Percentiles rank a stretch among this genome's conserved stretches.
Conservation (phyloP, 1,140 invertebrate species). For the Gonatopus flavifemur region DNA sequence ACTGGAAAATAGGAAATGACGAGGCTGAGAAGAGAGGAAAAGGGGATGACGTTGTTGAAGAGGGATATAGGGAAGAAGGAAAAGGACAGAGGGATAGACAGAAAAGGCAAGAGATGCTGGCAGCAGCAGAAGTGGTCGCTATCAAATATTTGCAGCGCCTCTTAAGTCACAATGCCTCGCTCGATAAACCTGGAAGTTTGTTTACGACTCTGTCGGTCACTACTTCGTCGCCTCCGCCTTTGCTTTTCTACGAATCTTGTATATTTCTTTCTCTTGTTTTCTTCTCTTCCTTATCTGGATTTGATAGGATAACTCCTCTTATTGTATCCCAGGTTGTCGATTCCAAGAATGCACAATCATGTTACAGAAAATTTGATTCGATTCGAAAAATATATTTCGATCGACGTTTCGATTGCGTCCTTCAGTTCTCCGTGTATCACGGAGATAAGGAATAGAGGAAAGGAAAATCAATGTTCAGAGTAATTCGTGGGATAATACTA, state of each 20-base stretch:
- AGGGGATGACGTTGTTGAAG: neutral
- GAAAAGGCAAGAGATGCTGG: constrained; percentile 15
- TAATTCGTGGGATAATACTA: no score
- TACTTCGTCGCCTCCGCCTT: constrained; percentile 28
- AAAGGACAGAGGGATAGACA: constrained; percentile 10
- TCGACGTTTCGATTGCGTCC: no score
- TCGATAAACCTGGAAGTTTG: constrained; percentile 50
- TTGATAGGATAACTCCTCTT: no score
- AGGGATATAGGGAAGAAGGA: neutral
- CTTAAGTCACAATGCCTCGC: constrained; percentile 39
- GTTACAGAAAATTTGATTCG: no score
- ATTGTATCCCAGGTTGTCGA: no score
- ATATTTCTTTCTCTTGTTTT: constrained; percentile 7
- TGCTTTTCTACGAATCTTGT: constrained; percentile 12
- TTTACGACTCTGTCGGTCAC: constrained; percentile 44
- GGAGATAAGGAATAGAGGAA: no score
- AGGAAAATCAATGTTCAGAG: neutral
- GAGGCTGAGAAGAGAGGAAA: constrained; percentile 24
- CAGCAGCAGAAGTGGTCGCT: constrained; percentile 32
- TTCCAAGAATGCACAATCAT: no score
- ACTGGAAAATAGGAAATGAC: constrained; percentile 12
- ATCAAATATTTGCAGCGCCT: constrained; percentile 51
- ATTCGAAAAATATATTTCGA: no score
- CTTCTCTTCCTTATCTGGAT: neutral
- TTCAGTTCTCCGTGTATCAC: no score